A percentile compares a stretch with the other conserved stretches of the same genome.
phyloP scores from a whole-genome alignment of 2,888 invertebrate species.

The Trimorus sp. region DNA sequence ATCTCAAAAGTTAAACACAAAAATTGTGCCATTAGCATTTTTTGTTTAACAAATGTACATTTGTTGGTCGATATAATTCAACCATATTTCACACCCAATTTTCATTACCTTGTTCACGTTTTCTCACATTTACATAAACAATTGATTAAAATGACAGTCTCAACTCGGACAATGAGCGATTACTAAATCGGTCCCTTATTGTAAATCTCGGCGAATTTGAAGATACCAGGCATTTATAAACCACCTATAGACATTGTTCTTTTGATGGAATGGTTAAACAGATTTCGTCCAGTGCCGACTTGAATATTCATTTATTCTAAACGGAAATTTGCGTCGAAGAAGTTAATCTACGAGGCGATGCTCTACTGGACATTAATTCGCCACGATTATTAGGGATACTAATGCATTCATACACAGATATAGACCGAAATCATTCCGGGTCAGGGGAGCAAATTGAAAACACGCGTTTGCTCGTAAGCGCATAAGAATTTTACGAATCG shows the following conservation, averaged over 20 bases:
- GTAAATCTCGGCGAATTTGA: background rate
- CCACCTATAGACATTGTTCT: conserved; percentile 2
- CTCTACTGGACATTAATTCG: conserved; percentile 33
- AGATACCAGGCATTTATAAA: conserved; percentile 15
- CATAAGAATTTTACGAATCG: too few species aligned
- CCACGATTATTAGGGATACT: conserved; percentile 28
- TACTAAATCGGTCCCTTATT: background rate
- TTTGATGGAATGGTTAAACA: conserved; percentile 25
- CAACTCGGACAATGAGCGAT: background rate
- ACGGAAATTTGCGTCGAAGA: background rate
- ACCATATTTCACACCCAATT: too few species aligned
- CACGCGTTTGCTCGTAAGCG: too few species aligned
- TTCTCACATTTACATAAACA: too few species aligned
- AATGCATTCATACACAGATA: conserved; percentile 34
- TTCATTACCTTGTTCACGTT: too few species aligned
- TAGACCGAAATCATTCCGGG: conserved; percentile 24
- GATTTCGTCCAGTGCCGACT: background rate
- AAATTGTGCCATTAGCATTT: too few species aligned
- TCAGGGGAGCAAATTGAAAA: conserved; percentile 23
- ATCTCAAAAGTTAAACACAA: too few species aligned
- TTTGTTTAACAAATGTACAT: too few species aligned
- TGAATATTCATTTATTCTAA: conserved; percentile 45
- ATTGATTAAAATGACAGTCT: too few species aligned
- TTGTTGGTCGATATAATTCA: too few species aligned
- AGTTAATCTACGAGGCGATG: conserved; percentile 30